Evolutionary conservation across 2,888 invertebrate genomes (phyloP).

Genomic region (Epistrophella euchroma): DNA sequence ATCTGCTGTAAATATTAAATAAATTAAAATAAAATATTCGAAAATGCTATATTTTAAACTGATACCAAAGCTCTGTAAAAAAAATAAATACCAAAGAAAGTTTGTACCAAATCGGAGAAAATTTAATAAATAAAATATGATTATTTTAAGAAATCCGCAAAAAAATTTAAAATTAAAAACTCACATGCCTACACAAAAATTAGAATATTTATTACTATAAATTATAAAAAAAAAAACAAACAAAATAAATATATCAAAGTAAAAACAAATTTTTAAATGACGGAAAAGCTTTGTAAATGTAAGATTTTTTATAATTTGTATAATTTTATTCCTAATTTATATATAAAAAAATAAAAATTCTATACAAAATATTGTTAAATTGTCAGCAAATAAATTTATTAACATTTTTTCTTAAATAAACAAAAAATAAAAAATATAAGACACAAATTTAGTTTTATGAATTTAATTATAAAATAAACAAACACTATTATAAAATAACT

Average conservation of each 20-base stretch:
- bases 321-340: constrained; percentile 34
- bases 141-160: constrained; percentile 51
- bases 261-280: constrained; percentile 46
- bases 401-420: constrained; percentile 29
- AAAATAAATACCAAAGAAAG: constrained; percentile 44
- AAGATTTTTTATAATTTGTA: constrained; percentile 40
- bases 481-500: constrained; percentile 45
- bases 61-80: constrained; percentile 50
- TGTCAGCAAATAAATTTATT: constrained; percentile 35
- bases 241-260: constrained; percentile 47
- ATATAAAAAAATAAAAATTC: constrained; percentile 21
- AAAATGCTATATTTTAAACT: constrained; percentile 40
- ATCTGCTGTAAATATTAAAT: constrained; percentile 62
- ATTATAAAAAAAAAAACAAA: constrained; percentile 37
- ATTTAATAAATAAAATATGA: constrained; percentile 37
- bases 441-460: constrained; percentile 17
- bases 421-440: constrained; percentile 9
- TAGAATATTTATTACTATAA: constrained; percentile 64
- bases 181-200: constrained; percentile 66
- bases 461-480: constrained; percentile 21
- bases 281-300: constrained; percentile 66
- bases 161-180: constrained; percentile 45
- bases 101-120: constrained; percentile 60
- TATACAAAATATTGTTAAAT: constrained; percentile 55
- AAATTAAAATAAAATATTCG: constrained; percentile 12